phyloP scores from a whole-genome alignment of 2,888 invertebrate species.

The Diogma glabrata region DNA sequence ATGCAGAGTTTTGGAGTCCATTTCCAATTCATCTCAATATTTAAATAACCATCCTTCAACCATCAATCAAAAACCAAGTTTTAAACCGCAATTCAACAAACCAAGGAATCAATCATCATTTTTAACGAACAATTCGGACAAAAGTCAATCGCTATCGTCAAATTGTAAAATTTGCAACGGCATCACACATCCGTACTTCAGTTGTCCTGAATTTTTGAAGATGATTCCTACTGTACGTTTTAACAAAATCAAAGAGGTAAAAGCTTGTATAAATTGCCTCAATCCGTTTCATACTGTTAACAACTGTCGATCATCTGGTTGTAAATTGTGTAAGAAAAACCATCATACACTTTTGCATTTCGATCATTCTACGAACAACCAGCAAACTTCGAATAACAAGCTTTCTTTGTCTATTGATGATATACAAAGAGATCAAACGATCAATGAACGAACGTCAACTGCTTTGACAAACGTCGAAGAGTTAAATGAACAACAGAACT shows the following conservation, averaged over 20 bases:
- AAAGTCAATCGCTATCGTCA: too few species aligned
- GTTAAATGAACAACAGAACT: not conserved
- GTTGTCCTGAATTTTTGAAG: not conserved
- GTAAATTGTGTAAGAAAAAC: not conserved
- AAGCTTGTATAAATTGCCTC: not conserved
- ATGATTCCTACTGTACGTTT: not conserved
- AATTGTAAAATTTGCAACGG: not conserved
- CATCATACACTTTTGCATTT: not conserved
- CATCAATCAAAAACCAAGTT: not conserved
- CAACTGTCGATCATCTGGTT: not conserved
- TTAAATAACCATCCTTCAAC: not conserved
- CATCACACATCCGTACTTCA: too few species aligned
- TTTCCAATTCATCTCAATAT: not conserved
- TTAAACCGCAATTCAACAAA: too few species aligned
- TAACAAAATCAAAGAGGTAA: not conserved
- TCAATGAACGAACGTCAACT: not conserved
- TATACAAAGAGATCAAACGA: not conserved
- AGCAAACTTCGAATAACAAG: not conserved
- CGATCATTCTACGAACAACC: too few species aligned
- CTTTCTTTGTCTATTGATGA: not conserved
- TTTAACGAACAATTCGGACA: not conserved
- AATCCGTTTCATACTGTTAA: not conserved
- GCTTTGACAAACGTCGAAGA: not conserved
- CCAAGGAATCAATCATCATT: not conserved
- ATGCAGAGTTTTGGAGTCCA: not conserved